Conservation (phyloP, 2,113 vertebrate species). For the Polyodon spathula region DNA sequence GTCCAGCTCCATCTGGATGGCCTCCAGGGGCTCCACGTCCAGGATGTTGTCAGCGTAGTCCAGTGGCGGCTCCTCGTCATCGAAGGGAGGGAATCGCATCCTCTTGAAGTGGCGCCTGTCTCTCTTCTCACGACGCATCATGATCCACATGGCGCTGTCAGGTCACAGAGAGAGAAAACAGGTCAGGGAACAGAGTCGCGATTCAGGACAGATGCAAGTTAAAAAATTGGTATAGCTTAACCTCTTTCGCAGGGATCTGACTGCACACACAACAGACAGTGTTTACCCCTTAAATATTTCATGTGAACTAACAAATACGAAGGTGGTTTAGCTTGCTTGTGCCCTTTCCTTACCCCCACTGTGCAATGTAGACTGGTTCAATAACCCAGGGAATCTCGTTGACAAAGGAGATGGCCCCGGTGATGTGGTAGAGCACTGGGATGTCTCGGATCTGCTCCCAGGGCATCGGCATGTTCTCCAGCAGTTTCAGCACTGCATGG, state of each 20-base stretch:
- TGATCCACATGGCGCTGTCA: slow-evolving; percentile 94
- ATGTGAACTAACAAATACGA: no score
- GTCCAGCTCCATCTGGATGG: slow-evolving; percentile 94
- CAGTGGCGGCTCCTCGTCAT: slow-evolving; percentile 90
- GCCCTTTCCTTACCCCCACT: slow-evolving; percentile 80
- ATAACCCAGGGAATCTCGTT: slow-evolving; percentile 99
- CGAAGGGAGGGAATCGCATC: slow-evolving; percentile 95
- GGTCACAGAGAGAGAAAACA: accelerated
- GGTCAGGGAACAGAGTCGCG: accelerated
- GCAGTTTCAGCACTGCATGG: slow-evolving; percentile 89
- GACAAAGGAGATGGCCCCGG: slow-evolving; percentile 95
- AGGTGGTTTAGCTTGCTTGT: no score
- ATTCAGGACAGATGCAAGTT: no score
- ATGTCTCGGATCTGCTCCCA: slow-evolving; percentile 98
- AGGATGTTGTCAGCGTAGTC: slow-evolving; percentile 97
- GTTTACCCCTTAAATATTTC: no score
- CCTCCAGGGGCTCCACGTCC: slow-evolving; percentile 93
- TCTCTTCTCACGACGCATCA: slow-evolving; percentile 97
- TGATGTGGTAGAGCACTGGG: slow-evolving; percentile 93
- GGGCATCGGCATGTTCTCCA: slow-evolving; percentile 99
- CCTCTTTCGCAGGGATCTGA: no score
- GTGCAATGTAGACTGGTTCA: slow-evolving; percentile 93
- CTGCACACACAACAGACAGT: no score
- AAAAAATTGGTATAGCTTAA: no score
- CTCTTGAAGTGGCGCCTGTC: slow-evolving; percentile 94